Evolutionary conservation across 2,797 vertebrate species (phyloP), one percentile per base, ranked within the genome.

Genomic region (Argentina silus): DNA sequence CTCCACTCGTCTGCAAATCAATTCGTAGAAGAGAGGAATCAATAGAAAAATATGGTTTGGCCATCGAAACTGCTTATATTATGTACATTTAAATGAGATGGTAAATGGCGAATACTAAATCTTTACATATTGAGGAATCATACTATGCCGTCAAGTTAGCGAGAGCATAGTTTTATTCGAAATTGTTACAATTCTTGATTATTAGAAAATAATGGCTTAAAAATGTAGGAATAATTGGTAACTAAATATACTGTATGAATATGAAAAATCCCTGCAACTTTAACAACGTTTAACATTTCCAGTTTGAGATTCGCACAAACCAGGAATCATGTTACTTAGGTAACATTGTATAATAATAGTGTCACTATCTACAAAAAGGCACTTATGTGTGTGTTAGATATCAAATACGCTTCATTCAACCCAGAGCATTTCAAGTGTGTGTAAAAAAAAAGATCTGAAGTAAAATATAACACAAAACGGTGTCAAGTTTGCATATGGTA

Each of bases 381-480:
- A 85, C 83, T 67, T 56, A 1, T 43, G 66, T 68, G 74, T 79
- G 21, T 74, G 80, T 80, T 81, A 81, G 56, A 63, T n/a, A 67
- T 53, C 21, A 60, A 80, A 85, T 64, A 59, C 3, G 89, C 91
- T 74, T 93, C 90, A 90, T 92, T 82, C 78, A 90, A 90, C 89
- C 89, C 90, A 87, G 56, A 82, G 77, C 57, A 82, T 77, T 80
- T 64, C 69, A 56, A 72, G 19, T 36, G 50, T 53, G 67, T 63
- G 15, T 45, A 78, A 86, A 80, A 78, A 78, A 77, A 9, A 50
- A 14, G n/a, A 36, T 36, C 27, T 36, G 27, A 36, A 36, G 4
- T 2, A 36, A 36, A 36, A 36, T 2, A 36, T 4, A 36, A 36
- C 1, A 36, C 27, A 36, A 36, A 36, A 36, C 27, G 27, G 27